Evolutionary conservation across 30 jellyfish, hydroid and myxozoan species (phyloP), one percentile per base, ranked within the genome.

Genomic region (Chrysaora quinquecirrha): DNA sequence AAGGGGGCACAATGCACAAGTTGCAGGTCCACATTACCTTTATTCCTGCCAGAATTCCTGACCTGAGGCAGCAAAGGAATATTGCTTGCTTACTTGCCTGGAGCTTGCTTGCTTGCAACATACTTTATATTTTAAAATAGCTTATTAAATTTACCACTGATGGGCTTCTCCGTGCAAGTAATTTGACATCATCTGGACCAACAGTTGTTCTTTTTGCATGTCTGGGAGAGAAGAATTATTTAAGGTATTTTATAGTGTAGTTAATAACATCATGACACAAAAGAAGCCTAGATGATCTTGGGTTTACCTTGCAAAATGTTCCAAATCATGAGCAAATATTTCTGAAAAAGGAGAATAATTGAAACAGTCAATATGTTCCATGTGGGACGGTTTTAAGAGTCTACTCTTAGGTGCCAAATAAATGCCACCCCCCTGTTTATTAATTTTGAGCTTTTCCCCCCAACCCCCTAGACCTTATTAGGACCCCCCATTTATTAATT

Each of bases 171-270:
- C 78, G 27, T 3, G 78, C 78, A 6, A 66, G 58, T 18, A 66
- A 29, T 18, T 66, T 66, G 1, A 66, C 78, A 31, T 66, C 78
- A 66, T 66, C 78, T 24, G 78, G 60, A 66, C 12, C 21, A 19
- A 66, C 27, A 19, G 78, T 66, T 27, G 60, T 16, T 66, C 78
- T 34, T 1, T 31, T 66, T 66, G 78, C 78, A 31, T 66, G 78
- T 31, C 54, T 66, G 23, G 23, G 22, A 63, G 25, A 63, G 1
- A n/a, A n/a, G n/a, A n/a, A n/a, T n/a, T n/a, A n/a, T n/a, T n/a
- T n/a, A n/a, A n/a, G n/a, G n/a, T n/a, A n/a, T n/a, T n/a, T n/a
- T n/a, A n/a, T n/a, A n/a, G n/a, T n/a, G n/a, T n/a, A n/a, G n/a
- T n/a, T n/a, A n/a, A n/a, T n/a, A n/a, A n/a, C n/a, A n/a, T n/a